Conservation (phyloP, 2,797 vertebrate species). For the Prunella strophiata region DNA sequence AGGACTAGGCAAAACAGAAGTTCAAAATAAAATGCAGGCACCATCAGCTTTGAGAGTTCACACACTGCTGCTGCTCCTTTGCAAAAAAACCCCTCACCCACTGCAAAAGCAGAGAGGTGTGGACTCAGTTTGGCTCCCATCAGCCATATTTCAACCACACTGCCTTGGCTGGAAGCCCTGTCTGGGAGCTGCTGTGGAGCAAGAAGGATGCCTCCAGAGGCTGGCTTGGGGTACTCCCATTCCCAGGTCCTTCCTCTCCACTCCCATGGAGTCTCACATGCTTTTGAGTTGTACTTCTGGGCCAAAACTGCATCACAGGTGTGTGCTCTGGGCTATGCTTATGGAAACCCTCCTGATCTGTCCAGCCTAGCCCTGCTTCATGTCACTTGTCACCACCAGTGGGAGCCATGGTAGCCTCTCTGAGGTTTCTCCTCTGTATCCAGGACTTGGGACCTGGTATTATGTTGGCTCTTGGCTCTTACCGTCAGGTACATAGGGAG, state of each 20-base stretch:
- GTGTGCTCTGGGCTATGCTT: neutral
- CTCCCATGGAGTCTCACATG: neutral
- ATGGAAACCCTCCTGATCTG: neutral
- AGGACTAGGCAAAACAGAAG: neutral
- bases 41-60: neutral
- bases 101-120: neutral
- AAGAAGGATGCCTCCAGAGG: neutral
- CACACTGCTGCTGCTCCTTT: neutral
- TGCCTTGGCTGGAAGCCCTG: neutral
- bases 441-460: neutral
- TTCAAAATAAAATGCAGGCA: neutral
- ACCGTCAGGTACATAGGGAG: neutral
- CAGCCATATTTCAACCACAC: neutral
- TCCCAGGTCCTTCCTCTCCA: neutral
- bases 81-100: neutral
- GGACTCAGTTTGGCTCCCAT: neutral
- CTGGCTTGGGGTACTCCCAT: neutral
- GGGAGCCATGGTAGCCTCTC: neutral
- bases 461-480: neutral
- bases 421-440: neutral
- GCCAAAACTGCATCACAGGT: neutral
- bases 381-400: neutral
- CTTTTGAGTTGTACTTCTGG: neutral
- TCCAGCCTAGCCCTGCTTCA: neutral
- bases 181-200: neutral